Evolutionary conservation across 2,888 invertebrate species (phyloP), one percentile per base, ranked within the genome.

Genomic region (Epinotia bilunana): DNA sequence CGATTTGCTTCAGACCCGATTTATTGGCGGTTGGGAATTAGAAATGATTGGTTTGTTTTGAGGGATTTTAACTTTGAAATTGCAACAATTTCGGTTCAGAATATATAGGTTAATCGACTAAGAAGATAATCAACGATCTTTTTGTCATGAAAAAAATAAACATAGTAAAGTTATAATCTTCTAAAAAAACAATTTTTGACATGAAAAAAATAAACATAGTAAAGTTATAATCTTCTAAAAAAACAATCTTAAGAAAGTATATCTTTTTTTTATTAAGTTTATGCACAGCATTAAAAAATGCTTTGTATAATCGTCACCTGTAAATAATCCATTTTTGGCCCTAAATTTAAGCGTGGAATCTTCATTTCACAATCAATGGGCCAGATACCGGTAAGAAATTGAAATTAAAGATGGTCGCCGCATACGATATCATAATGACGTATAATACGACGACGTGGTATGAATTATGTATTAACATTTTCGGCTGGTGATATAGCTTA

Each of bases 381-480:
- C 60, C 46, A 65, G 72, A 61, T 65, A 55, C 65, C 74, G 71
- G 74, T 79, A 81, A 81, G 81, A 85, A 83, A 85, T 84, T 83
- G 81, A 84, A 85, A 85, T 82, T 83, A 84, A 82, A 84, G 83
- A 79, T 81, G 80, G 68, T 73, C 77, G 76, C 78, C 80, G 79
- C 78, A 78, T 75, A 72, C 76, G 80, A 80, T 81, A 83, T 80
- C 80, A 80, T 86, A 86, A 86, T 86, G 84, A 82, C 80, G 80
- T 81, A 80, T 84, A 86, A 86, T 85, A 83, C 76, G 83, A 76
- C 76, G 76, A 79, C 82, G 84, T 80, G 74, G 62, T 75, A 81
- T 85, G 86, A 84, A 86, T 86, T 80, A 86, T 85, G 84, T 82
- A 86, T 84, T 71, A 79, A 77, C 71, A 79, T 80, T 84, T 85